Conservation (phyloP, 2,888 invertebrate species). For the Lycophotia porphyrea region DNA sequence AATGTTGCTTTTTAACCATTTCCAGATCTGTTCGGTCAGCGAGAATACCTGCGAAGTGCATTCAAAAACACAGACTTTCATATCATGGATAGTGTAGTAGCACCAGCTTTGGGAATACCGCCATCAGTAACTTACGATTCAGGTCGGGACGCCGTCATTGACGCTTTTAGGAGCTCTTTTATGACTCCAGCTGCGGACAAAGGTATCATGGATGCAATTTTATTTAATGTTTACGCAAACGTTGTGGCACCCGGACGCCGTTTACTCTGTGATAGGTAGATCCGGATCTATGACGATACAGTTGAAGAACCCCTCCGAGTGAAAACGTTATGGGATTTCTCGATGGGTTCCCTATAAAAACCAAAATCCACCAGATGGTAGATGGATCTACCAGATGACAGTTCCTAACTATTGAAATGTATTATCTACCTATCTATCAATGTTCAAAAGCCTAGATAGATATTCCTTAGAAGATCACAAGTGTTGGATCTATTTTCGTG, state of each 20-base stretch:
- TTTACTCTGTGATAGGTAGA: not conserved
- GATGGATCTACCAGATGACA: not conserved
- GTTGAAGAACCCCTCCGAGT: not conserved
- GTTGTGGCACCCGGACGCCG: not conserved
- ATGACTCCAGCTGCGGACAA: slow-evolving; percentile 93
- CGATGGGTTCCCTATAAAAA: not conserved
- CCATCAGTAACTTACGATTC: slow-evolving; percentile 91
- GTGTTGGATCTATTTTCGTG: not conserved
- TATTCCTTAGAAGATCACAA: not conserved
- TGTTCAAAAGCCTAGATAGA: not conserved
- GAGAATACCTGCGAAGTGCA: slow-evolving; percentile 69
- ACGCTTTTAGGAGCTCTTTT: slow-evolving; percentile 90
- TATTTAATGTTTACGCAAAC: slow-evolving; percentile 2
- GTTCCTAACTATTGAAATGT: not conserved
- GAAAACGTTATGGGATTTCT: not conserved
- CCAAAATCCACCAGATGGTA: not conserved
- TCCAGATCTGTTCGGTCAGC: slow-evolving; percentile 78
- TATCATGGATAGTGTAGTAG: slow-evolving; percentile 94
- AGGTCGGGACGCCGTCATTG: slow-evolving; percentile 89
- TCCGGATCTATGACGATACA: not conserved
- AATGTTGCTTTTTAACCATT: slow-evolving; percentile 41
- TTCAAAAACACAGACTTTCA: slow-evolving; percentile 75
- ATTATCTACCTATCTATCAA: not conserved
- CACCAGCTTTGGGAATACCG: slow-evolving; percentile 91
- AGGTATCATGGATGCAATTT: slow-evolving; percentile 81